These are phyloP conservation scores for Andrena marginata DNA, from an alignment of 2,888 invertebrate genomes.

Conservation along the genomic window DNA sequence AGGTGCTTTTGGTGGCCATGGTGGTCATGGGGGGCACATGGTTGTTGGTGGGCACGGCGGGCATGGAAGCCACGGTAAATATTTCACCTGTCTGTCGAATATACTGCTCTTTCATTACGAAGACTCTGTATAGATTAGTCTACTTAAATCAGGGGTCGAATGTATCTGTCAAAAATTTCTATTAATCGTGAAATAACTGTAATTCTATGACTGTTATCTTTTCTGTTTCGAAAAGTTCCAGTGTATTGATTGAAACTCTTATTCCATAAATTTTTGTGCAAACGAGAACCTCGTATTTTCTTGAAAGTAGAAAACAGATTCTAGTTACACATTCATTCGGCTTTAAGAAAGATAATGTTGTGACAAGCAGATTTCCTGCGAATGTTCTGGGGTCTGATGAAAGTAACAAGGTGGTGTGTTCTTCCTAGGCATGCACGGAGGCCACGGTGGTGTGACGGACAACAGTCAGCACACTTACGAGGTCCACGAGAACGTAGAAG, in stretches of 20 bases:
- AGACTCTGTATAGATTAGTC: no score
- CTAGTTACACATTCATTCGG: no score
- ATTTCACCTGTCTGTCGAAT: background rate
- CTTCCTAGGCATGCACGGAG: slow-evolving; percentile 43
- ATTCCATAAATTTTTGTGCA: no score
- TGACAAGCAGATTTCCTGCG: background rate
- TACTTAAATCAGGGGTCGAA: background rate
- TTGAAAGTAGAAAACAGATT: no score
- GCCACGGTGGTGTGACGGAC: background rate
- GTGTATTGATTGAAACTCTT: no score
- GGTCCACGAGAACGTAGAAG: slow-evolving; percentile 77
- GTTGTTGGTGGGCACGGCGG: slow-evolving; percentile 27
- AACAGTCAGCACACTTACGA: slow-evolving; percentile 69
- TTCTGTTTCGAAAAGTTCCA: no score
- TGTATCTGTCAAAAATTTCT: no score
- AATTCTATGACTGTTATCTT: no score
- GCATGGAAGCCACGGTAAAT: slow-evolving; percentile 37
- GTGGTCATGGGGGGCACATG: slow-evolving; percentile 33
- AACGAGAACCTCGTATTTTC: no score
- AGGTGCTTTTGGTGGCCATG: slow-evolving; percentile 35
- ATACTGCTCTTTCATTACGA: background rate
- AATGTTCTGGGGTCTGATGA: background rate
- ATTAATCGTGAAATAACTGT: no score
- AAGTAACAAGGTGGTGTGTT: background rate
- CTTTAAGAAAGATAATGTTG: background rate